These are phyloP conservation scores for Tipula unca DNA, from an alignment of 2,888 invertebrate species.

Conservation along the genomic window DNA sequence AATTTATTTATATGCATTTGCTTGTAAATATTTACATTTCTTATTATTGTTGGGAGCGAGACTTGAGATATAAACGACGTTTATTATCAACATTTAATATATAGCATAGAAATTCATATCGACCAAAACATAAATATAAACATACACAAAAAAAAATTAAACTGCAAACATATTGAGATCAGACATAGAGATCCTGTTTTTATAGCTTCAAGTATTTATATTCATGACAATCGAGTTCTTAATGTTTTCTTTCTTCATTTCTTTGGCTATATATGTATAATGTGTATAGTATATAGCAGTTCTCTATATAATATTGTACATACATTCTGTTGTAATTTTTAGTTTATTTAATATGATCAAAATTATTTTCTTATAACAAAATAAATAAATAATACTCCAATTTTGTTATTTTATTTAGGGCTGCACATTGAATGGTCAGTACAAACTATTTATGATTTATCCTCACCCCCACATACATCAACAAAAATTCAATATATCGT, in stretches of 20 bases:
- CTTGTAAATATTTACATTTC: background rate
- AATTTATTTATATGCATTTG: background rate
- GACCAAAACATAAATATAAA: conserved; percentile 15
- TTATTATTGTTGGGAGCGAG: background rate
- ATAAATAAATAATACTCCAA: background rate
- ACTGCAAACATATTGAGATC: conserved; percentile 16
- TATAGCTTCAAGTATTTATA: conserved; percentile 15
- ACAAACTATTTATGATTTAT: too few species aligned
- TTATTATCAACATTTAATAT: background rate
- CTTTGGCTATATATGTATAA: background rate
- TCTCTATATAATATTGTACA: too few species aligned
- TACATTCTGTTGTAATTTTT: background rate
- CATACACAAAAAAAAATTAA: background rate
- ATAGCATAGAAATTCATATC: background rate
- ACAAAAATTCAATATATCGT: too few species aligned
- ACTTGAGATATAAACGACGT: background rate
- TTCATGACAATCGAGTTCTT: conserved; percentile 3
- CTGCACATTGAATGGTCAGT: background rate
- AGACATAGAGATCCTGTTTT: conserved; percentile 19
- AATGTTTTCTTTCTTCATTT: background rate
- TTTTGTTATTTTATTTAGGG: background rate
- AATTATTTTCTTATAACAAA: background rate
- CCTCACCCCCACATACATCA: too few species aligned
- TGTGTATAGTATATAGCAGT: background rate
- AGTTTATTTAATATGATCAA: background rate